Evolutionary conservation across 2,888 invertebrate species (phyloP), one percentile per base, ranked within the genome.

Genomic region (Schizotus pectinicornis): DNA sequence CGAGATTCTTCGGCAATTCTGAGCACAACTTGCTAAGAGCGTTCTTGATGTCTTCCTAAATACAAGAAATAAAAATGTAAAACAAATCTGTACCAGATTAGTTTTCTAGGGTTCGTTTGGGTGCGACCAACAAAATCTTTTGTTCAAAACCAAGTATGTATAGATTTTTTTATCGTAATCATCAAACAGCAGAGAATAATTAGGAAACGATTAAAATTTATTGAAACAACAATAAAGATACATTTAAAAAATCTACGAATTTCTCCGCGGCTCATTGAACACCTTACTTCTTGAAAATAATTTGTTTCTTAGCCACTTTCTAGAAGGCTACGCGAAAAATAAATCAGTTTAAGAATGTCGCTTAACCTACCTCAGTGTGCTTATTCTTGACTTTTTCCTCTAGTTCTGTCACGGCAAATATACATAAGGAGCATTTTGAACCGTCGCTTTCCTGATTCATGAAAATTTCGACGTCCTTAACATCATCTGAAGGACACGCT

Each of bases 391-490:
- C 84, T 78, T 86, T 83, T 33, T 85, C 80, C 72, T 92, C 89
- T n/a, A 94, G 79, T 77, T 92, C 86, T 55, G 87, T 84, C 0
- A 95, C 86, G 2, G 92, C 92, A 75, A 94, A 89, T 57, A 95
- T 82, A 72, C 96, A 96, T 6, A 95, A 80, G 0, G 92, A 90
- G 73, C 95, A 94, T 69, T 86, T 89, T 11, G 86, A 84, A 67
- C 89, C 85, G n/a, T 71, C 64, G 6, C 46, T 56, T 69, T 83
- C 81, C 50, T 78, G 77, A 60, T 73, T 69, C 58, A 82, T 76
- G 65, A 84, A 81, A 56, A 86, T 81, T 64, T 85, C 83, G 35
- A 87, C 82, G 49, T 84, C 82, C 42, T 83, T 82, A 31, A 83
- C 79, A 8, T 66, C 37, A 7, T 79, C 76, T 5, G 82, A 79